Evolutionary conservation across 2,797 vertebrate species (phyloP).

Genomic region (Dendrocincla fuliginosa): DNA sequence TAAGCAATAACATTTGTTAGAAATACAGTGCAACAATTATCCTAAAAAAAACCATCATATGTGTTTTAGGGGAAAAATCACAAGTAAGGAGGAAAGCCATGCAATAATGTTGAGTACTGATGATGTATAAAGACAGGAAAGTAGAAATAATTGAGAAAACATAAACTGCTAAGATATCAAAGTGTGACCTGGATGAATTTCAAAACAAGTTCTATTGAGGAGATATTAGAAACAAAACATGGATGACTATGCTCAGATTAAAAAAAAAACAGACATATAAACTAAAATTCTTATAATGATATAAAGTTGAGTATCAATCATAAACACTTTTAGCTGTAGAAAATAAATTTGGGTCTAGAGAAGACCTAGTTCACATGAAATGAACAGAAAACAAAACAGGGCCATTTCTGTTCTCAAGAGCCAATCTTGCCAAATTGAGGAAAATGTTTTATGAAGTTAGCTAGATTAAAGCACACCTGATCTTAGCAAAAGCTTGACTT

Average conservation of each 20-base stretch:
- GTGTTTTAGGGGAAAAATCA: background rate
- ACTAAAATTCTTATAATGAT: background rate
- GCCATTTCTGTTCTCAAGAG: background rate
- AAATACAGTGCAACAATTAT: background rate
- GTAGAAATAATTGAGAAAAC: background rate
- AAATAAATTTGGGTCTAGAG: background rate
- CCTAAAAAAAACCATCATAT: background rate
- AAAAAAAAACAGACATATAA: background rate
- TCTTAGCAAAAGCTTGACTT: background rate
- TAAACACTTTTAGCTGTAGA: background rate
- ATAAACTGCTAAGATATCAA: background rate
- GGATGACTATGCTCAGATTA: background rate
- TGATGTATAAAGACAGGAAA: background rate
- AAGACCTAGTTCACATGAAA: background rate
- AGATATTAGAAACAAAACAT: background rate
- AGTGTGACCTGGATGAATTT: background rate
- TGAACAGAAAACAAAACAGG: background rate
- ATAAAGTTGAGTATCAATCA: background rate
- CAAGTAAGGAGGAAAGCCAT: background rate
- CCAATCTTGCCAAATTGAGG: background rate
- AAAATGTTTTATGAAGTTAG: background rate
- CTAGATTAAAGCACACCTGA: background rate
- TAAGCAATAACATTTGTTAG: background rate
- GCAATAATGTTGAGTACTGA: background rate
- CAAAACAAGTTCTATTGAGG: background rate